phyloP scores from a whole-genome alignment of 2,888 invertebrate species.

The Pyrocoelia pectoralis region DNA sequence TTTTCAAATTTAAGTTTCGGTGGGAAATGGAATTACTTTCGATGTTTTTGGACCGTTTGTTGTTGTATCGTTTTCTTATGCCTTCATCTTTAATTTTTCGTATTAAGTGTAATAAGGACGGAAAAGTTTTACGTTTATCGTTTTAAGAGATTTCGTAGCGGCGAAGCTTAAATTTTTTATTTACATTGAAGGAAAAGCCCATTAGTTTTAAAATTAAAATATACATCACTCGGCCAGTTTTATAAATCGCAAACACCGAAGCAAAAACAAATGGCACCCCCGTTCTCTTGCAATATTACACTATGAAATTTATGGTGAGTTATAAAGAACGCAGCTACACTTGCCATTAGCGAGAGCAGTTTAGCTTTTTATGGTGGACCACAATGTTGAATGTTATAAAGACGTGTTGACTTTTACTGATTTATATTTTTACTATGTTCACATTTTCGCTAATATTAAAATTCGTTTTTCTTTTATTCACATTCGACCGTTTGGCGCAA shows the following conservation, averaged over 20 bases:
- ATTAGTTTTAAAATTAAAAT: conserved; percentile 60
- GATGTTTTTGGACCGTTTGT: conserved; percentile 21
- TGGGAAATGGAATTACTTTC: conserved; percentile 31
- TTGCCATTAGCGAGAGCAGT: conserved; percentile 56
- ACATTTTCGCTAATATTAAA: conserved; percentile 9
- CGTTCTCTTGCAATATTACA: conserved; percentile 57
- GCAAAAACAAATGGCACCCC: conserved; percentile 56
- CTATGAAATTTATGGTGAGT: conserved; percentile 58
- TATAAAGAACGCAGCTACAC: conserved; percentile 56
- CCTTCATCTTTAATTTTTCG: conserved; percentile 23
- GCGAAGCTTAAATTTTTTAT: conserved; percentile 54
- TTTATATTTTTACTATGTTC: conserved; percentile 44
- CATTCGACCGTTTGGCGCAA: background rate
- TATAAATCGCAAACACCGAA: conserved; percentile 50
- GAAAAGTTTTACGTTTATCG: conserved; percentile 50
- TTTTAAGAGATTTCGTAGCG: conserved; percentile 46
- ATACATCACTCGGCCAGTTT: conserved; percentile 55
- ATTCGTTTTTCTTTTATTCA: background rate
- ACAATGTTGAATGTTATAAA: conserved; percentile 52
- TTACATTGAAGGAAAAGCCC: conserved; percentile 55
- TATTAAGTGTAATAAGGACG: conserved; percentile 41
- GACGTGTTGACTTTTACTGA: conserved; percentile 53
- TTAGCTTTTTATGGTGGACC: conserved; percentile 54
- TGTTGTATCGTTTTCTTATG: conserved; percentile 21
- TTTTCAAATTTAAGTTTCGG: conserved; percentile 47